Percentiles rank a stretch among this genome's conserved stretches.
phyloP scores from a whole-genome alignment of 1,140 invertebrate species.

The Lanistes nyassanus region DNA sequence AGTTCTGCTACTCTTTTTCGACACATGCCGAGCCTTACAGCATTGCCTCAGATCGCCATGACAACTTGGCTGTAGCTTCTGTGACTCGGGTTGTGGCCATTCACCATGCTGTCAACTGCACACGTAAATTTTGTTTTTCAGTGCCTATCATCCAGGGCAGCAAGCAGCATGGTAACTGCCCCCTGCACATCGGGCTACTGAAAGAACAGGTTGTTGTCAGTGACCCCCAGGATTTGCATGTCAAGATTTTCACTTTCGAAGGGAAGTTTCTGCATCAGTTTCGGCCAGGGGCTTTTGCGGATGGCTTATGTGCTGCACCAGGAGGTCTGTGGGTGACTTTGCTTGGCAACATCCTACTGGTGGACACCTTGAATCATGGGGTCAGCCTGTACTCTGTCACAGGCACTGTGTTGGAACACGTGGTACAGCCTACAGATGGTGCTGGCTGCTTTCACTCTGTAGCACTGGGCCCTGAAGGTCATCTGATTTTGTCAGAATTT shows the following conservation, averaged over 20 bases:
- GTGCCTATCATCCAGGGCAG: conserved; percentile 17
- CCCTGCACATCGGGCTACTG: conserved; percentile 50
- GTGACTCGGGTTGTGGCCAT: too few species aligned
- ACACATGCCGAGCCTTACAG: conserved; percentile 17
- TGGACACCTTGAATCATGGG: conserved; percentile 58
- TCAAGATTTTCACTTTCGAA: conserved; percentile 51
- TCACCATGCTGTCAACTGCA: too few species aligned
- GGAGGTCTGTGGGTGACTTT: conserved; percentile 47
- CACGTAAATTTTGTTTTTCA: not conserved
- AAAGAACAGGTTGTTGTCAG: conserved; percentile 54
- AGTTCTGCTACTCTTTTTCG: conserved; percentile 12
- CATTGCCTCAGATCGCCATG: conserved; percentile 14
- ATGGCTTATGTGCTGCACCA: conserved; percentile 47
- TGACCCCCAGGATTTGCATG: conserved; percentile 41
- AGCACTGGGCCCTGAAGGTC: conserved; percentile 59
- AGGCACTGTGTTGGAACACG: conserved; percentile 47
- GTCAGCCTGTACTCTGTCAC: conserved; percentile 53
- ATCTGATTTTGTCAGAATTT: conserved; percentile 56
- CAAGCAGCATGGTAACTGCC: conserved; percentile 21
- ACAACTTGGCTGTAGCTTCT: conserved; percentile 15
- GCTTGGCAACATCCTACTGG: conserved; percentile 49
- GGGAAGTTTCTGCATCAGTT: conserved; percentile 51
- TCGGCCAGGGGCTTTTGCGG: conserved; percentile 36
- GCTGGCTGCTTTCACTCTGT: conserved; percentile 47
- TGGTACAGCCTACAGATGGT: conserved; percentile 53